A percentile compares a stretch with the other conserved stretches of the same genome.
Evolutionary conservation across 92 coral and sea anemone species (phyloP).

Genomic region (Actinernus sp.): DNA sequence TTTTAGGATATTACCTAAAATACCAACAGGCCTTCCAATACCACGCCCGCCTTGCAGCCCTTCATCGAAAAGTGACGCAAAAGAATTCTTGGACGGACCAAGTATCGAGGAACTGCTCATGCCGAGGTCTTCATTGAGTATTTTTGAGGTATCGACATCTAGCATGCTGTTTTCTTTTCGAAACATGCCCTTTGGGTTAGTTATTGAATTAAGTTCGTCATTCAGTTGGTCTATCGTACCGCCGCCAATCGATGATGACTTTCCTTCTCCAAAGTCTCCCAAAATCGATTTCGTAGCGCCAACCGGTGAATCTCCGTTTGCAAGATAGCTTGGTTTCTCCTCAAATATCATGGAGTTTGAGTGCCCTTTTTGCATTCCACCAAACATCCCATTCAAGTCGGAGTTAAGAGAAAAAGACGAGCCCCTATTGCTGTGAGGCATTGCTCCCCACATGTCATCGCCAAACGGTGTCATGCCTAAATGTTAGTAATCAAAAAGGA

Average conservation of each 20-base stretch:
- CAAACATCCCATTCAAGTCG: too few relatives aligned
- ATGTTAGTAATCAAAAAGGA: too few relatives aligned
- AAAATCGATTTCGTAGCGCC: background rate
- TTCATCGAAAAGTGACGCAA: constrained; percentile 13
- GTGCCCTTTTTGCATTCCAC: too few relatives aligned
- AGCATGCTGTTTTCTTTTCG: background rate
- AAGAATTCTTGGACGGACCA: constrained; percentile 4
- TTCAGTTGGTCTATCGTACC: background rate
- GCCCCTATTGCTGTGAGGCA: too few relatives aligned
- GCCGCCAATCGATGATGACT: too few relatives aligned
- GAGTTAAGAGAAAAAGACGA: too few relatives aligned
- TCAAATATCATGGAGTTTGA: background rate
- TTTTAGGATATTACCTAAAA: constrained; percentile 32
- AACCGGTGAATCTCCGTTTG: background rate
- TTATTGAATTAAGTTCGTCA: background rate
- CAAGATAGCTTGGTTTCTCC: background rate
- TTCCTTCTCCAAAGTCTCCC: too few relatives aligned
- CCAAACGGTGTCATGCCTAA: too few relatives aligned
- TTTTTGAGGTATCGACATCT: background rate
- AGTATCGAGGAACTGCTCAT: background rate
- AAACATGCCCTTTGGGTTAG: background rate
- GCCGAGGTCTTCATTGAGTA: background rate
- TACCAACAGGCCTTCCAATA: constrained; percentile 32
- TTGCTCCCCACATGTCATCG: too few relatives aligned
- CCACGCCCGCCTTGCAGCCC: background rate